Evolutionary conservation across 2,113 vertebrate species (phyloP).

Genomic region (Neolamprologus sp.): DNA sequence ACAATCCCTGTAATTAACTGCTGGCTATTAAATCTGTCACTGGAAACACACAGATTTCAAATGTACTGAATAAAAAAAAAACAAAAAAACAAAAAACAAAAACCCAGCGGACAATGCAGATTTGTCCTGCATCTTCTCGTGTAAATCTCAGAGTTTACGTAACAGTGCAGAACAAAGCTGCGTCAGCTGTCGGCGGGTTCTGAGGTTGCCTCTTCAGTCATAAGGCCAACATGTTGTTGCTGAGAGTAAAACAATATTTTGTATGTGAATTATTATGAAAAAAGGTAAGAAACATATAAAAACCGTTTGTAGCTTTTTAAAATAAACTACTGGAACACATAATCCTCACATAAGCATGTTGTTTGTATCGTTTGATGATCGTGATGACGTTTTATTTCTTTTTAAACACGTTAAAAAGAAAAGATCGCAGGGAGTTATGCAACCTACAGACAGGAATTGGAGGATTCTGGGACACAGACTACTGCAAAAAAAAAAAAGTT

Average conservation of each 20-base stretch:
- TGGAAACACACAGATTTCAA: neutral
- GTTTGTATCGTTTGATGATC: neutral
- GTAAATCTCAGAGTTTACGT: neutral
- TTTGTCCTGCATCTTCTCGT: neutral
- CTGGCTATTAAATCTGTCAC: neutral
- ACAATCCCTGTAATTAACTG: neutral
- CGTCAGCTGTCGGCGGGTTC: neutral
- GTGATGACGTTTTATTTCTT: neutral
- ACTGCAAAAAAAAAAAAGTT: neutral
- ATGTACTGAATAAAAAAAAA: neutral
- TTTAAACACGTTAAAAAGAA: neutral
- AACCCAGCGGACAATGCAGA: neutral
- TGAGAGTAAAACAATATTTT: neutral
- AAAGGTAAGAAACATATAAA: neutral
- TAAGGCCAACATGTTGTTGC: neutral
- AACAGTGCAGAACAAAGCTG: neutral
- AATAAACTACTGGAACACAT: neutral
- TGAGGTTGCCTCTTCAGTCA: neutral
- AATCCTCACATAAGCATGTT: neutral
- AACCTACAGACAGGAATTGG: neutral
- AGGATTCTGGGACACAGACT: neutral
- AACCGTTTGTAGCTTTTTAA: neutral
- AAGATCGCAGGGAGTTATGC: neutral
- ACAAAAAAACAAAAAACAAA: too few relatives aligned
- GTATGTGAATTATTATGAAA: neutral